phyloP scores from a whole-genome alignment of 2,888 invertebrate species.

The Drosophila kuntzei region DNA sequence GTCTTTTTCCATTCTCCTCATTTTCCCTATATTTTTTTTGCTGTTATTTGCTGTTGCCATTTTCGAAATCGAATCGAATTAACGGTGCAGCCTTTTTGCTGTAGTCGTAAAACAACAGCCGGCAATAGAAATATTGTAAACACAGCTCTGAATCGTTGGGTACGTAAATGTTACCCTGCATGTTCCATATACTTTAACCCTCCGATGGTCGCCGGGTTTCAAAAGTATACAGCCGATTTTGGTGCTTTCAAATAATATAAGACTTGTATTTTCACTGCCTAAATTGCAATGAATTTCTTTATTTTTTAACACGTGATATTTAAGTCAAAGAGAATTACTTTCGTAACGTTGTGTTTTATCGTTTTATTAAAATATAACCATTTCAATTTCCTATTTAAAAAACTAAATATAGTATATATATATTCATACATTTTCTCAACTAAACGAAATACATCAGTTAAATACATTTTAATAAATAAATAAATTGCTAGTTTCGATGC shows the following conservation, averaged over 20 bases:
- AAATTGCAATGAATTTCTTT: too few relatives aligned
- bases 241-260: background rate
- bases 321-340: too few relatives aligned
- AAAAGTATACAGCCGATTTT: background rate
- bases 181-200: constrained; percentile 48
- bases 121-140: constrained; percentile 80
- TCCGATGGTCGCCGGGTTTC: background rate
- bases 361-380: too few relatives aligned
- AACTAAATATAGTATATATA: too few relatives aligned
- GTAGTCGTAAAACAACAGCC: constrained; percentile 71
- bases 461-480: too few relatives aligned
- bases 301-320: too few relatives aligned
- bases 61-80: constrained; percentile 77
- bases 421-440: too few relatives aligned
- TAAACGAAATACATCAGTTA: too few relatives aligned
- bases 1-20: constrained; percentile 21
- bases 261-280: too few relatives aligned
- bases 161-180: constrained; percentile 62
- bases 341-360: too few relatives aligned
- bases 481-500: too few relatives aligned
- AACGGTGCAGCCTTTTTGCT: constrained; percentile 77
- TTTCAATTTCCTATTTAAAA: too few relatives aligned
- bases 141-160: constrained; percentile 59
- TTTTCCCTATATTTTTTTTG: constrained; percentile 6
- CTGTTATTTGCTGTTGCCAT: constrained; percentile 60